These are phyloP conservation scores for Leucosticte australis DNA, from an alignment of 2,113 vertebrate genomes.

Conservation along the genomic window DNA sequence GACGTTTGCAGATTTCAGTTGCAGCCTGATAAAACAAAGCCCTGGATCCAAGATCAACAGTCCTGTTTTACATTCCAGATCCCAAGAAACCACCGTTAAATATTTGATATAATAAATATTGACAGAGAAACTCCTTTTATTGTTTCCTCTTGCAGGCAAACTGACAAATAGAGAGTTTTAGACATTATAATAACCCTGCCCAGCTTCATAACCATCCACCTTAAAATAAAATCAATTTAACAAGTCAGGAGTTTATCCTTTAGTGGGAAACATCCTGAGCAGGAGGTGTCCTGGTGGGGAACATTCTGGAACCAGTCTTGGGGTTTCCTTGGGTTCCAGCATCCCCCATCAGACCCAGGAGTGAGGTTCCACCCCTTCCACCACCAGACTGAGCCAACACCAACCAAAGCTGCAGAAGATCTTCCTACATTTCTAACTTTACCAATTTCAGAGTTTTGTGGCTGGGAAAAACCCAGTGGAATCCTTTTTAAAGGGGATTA, in stretches of 20 bases:
- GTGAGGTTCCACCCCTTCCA: neutral
- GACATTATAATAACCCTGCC: neutral
- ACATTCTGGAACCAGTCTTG: rapidly evolving
- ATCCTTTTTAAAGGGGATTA: neutral
- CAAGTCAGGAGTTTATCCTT: neutral
- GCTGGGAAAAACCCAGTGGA: neutral
- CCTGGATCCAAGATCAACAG: neutral
- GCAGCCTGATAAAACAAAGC: conserved; percentile 31
- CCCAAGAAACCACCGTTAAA: neutral
- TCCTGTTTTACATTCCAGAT: neutral
- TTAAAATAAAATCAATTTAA: neutral
- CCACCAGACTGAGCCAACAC: neutral
- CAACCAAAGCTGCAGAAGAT: neutral
- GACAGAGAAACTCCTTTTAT: neutral
- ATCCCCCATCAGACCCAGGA: neutral
- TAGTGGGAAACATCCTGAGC: neutral
- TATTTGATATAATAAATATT: neutral
- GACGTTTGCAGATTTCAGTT: conserved; percentile 22
- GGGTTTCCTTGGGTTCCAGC: neutral
- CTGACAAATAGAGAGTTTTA: neutral
- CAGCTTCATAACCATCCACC: neutral
- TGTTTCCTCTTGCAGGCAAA: neutral
- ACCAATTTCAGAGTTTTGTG: neutral
- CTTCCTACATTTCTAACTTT: neutral
- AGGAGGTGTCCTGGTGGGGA: neutral